Evolutionary conservation across 2,888 invertebrate species (phyloP).

Genomic region (Fragum fragum): DNA sequence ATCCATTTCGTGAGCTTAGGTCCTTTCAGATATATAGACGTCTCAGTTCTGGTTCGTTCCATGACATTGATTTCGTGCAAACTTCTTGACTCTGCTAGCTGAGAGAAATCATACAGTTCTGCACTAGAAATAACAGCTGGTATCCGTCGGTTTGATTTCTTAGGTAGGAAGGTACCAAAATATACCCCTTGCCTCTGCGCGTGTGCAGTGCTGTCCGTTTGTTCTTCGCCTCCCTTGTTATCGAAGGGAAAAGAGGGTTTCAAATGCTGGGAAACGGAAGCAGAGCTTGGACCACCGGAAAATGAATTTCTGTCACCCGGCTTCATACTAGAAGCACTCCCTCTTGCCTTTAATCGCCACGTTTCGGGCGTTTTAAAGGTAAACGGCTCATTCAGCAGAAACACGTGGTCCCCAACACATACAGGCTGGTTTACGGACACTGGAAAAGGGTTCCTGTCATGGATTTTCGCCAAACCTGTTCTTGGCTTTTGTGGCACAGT

Average conservation of each 20-base stretch:
- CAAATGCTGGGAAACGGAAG: conserved; percentile 14
- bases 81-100: conserved; percentile 34
- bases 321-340: background rate
- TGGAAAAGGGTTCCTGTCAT: conserved; percentile 60
- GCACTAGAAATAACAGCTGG: conserved; percentile 54
- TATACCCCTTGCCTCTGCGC: conserved; percentile 7
- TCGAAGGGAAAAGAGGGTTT: conserved; percentile 19
- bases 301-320: background rate
- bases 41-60: conserved; percentile 53
- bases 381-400: conserved; percentile 56
- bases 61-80: conserved; percentile 32
- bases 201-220: background rate
- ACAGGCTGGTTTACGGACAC: conserved; percentile 55
- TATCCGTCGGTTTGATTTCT: conserved; percentile 31
- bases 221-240: conserved; percentile 2
- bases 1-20: conserved; percentile 42
- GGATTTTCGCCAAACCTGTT: conserved; percentile 25
- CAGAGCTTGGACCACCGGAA: conserved; percentile 7
- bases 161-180: conserved; percentile 32
- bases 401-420: conserved; percentile 52
- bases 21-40: conserved; percentile 41
- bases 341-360: conserved; percentile 10
- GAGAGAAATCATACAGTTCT: conserved; percentile 59
- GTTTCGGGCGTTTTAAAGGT: conserved; percentile 24
- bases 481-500: conserved; percentile 32